A percentile compares a stretch with the other conserved stretches of the same genome.
Evolutionary conservation across 2,888 invertebrate genomes (phyloP).

Genomic region (Pyralis farinalis): DNA sequence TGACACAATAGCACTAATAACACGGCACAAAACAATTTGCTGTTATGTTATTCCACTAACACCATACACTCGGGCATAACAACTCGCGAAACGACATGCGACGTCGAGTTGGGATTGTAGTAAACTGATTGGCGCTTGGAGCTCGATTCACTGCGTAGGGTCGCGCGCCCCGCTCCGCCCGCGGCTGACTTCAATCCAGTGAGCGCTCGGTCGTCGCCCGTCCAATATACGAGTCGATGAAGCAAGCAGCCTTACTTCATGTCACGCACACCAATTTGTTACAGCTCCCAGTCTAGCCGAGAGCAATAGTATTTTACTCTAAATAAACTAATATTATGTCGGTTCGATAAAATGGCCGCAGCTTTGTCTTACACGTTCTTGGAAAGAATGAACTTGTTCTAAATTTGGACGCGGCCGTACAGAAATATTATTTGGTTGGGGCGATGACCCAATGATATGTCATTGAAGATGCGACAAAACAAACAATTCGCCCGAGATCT

Average conservation of each 20-base stretch:
- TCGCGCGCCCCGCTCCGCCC: constrained; percentile 49
- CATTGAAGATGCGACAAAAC: constrained; percentile 39
- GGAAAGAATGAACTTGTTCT: constrained; percentile 42
- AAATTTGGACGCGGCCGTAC: constrained; percentile 46
- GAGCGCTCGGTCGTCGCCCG: constrained; percentile 49
- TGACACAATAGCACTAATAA: constrained; percentile 65
- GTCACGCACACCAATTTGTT: constrained; percentile 70
- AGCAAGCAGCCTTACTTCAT: constrained; percentile 52
- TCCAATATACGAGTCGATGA: constrained; percentile 53
- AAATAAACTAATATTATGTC: constrained; percentile 26
- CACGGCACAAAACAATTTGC: constrained; percentile 72
- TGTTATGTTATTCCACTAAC: constrained; percentile 76
- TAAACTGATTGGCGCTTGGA: constrained; percentile 73
- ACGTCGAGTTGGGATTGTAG: constrained; percentile 52
- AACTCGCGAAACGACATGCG: constrained; percentile 63
- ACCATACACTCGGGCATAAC: constrained; percentile 68
- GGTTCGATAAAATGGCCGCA: neutral
- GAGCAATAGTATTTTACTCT: constrained; percentile 18
- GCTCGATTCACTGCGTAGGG: constrained; percentile 56
- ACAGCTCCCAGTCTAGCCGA: constrained; percentile 25
- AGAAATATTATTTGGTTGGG: constrained; percentile 53
- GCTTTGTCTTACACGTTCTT: constrained; percentile 17
- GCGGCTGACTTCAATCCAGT: constrained; percentile 57
- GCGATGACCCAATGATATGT: constrained; percentile 44
- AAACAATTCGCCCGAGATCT: constrained; percentile 34